These are phyloP conservation scores for pig (Sus scrofa) DNA, from an alignment of 2,113 vertebrate genomes.

Conservation along the genomic window DNA sequence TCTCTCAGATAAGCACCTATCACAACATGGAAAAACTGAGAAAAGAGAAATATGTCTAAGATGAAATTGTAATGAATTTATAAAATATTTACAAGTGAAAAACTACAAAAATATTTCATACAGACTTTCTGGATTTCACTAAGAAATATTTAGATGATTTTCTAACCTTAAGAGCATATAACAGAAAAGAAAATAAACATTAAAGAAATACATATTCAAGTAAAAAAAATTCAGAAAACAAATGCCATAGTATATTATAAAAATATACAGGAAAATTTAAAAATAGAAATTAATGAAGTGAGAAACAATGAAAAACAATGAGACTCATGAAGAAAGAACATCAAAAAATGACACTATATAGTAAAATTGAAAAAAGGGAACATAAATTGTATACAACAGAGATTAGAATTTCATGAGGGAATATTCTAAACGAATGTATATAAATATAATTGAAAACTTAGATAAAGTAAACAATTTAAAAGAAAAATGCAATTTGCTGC, in stretches of 20 bases:
- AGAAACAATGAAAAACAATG: neutral
- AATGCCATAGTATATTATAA: neutral
- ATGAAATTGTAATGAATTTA: constrained; percentile 34
- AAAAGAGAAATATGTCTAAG: neutral
- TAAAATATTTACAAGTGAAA: constrained; percentile 54
- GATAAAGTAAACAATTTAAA: neutral
- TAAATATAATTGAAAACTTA: neutral
- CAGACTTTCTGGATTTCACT: neutral
- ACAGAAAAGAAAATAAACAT: neutral
- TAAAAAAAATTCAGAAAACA: constrained; percentile 32
- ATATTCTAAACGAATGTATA: neutral
- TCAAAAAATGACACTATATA: neutral
- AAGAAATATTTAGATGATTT: neutral
- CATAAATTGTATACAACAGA: neutral
- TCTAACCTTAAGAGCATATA: neutral
- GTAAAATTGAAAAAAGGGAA: neutral
- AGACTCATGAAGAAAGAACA: neutral
- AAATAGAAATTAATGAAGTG: neutral
- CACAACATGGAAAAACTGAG: neutral
- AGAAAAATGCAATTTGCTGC: neutral
- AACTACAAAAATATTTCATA: neutral
- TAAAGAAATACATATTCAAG: constrained; percentile 9
- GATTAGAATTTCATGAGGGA: neutral
- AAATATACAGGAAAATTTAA: neutral
- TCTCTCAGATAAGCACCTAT: neutral